Base-by-base conservation (phyloP, 2,113 vertebrate genomes). In the Bombycilla garrulus region DNA sequence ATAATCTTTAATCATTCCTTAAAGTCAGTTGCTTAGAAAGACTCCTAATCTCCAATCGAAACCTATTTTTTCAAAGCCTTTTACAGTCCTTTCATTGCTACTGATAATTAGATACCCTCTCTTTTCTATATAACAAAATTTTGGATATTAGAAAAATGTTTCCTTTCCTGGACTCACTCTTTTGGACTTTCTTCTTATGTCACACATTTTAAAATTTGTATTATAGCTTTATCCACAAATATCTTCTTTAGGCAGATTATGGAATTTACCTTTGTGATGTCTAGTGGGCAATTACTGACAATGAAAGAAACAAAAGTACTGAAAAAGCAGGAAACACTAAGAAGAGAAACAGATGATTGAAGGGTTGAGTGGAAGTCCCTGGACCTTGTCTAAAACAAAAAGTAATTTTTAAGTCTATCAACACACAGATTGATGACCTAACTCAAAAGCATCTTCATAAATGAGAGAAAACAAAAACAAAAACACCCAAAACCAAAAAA, bases 331-430 rank as follows among this genome's bases (percentile, higher is more conserved):
- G 10, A 65, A 81, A 56, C 8, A 45, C 24, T 36, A n/a, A 78
- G 16, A 13, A 20, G 6, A 33, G 50, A 81, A 42, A 15, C 2
- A 15, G 23, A 15, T 57, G 13, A 23, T 31, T 38, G 13, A 88
- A 78, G 5, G 17, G 5, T 22, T 67, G 33, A 62, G 21, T 0
- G 0, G 6, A 65, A 85, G 11, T 3, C 25, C 13, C 9, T 8
- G 2, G 26, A 44, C 13, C 5, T 47, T 48, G 12, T 23, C 4
- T 14, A 40, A 57, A 62, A 15, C 5, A 48, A 86, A 64, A 77
- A 17, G 5, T 47, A 0, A 4, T 70, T 28, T 88, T 66, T 35
- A 79, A 79, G 24, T 3, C 12, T 51, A n/a, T 40, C 24, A 80
- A 29, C 23, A 36, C 11, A 45, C 1, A 69, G 15, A 10, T 10